phyloP scores from a whole-genome alignment of 2,113 vertebrate genomes.

The Petroica traversi region DNA sequence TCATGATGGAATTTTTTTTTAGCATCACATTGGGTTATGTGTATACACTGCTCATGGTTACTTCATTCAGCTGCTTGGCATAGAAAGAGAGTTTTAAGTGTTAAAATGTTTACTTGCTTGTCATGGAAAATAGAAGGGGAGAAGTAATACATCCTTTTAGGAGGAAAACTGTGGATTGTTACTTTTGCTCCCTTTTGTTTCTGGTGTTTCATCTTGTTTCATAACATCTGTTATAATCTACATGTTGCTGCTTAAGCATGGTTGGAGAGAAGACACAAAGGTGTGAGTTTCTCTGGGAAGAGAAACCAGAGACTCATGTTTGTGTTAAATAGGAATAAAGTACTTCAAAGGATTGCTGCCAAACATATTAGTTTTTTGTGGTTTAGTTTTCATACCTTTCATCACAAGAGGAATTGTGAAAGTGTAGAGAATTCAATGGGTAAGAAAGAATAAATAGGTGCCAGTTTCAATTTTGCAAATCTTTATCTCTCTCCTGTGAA shows the following conservation, averaged over 20 bases:
- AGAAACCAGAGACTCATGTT: neutral
- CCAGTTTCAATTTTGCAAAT: neutral
- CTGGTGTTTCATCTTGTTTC: neutral
- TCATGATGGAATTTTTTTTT: neutral
- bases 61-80: neutral
- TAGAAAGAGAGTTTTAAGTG: neutral
- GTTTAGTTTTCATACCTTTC: neutral
- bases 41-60: neutral
- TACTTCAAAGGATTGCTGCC: neutral
- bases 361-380: neutral
- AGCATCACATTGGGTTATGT: fast-evolving
- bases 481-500: neutral
- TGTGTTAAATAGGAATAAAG: neutral
- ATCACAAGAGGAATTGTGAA: neutral
- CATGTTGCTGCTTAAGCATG: neutral
- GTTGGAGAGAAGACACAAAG: neutral
- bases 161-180: neutral
- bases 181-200: neutral
- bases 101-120: neutral
- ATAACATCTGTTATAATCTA: neutral
- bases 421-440: neutral
- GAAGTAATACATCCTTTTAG: neutral
- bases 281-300: neutral
- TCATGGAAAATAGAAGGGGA: neutral
- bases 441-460: neutral